phyloP scores from a whole-genome alignment of 1,140 invertebrate species.

The Diachasmimorpha longicaudata region DNA sequence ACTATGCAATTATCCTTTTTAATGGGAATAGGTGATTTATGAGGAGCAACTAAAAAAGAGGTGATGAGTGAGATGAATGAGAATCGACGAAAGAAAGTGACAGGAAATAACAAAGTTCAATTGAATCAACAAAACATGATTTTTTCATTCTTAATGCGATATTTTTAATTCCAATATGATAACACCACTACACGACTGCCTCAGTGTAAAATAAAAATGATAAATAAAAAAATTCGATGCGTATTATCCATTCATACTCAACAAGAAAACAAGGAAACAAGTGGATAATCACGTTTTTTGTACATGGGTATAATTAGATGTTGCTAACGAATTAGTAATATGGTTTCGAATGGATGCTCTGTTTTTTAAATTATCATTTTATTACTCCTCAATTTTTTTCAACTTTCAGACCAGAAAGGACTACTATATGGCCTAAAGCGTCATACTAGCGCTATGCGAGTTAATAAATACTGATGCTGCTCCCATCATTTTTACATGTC shows the following conservation, averaged over 20 bases:
- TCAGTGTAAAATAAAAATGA: not conserved
- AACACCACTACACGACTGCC: not conserved
- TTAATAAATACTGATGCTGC: too few relatives aligned
- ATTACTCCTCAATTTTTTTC: too few relatives aligned
- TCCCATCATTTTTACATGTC: too few relatives aligned
- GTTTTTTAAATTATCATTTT: too few relatives aligned
- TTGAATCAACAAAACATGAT: constrained; percentile 1
- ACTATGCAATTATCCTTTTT: not conserved
- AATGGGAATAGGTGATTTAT: not conserved
- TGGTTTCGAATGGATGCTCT: too few relatives aligned
- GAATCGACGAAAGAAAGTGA: not conserved
- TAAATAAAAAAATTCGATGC: not conserved
- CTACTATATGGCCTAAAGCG: too few relatives aligned
- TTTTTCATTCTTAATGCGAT: not conserved
- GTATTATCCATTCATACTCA: constrained; percentile 5
- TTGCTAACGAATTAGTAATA: too few relatives aligned
- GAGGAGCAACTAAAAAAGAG: not conserved
- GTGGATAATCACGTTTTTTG: too few relatives aligned
- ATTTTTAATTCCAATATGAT: not conserved
- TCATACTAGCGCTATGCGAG: too few relatives aligned
- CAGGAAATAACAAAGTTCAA: not conserved
- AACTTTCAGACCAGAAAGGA: too few relatives aligned
- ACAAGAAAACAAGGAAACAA: not conserved
- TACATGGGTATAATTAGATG: too few relatives aligned
- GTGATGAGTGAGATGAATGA: not conserved